Evolutionary conservation across 2,888 invertebrate species (phyloP).

Genomic region (Yponomeuta evonymella): DNA sequence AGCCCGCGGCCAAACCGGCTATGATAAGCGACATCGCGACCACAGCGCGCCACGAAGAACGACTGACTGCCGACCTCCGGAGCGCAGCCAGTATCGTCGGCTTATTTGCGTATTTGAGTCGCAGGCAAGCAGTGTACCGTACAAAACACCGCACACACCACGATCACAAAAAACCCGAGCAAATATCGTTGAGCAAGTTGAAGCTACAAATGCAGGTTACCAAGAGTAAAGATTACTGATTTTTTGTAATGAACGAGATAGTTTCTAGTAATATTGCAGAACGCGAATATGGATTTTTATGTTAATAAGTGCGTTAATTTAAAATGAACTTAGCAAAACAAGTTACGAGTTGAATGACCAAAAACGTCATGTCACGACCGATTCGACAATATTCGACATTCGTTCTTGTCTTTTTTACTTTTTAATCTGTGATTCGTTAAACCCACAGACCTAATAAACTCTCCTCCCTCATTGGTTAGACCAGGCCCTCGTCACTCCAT

Average conservation of each 20-base stretch:
- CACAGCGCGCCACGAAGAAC: constrained; percentile 67
- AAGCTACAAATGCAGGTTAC: not conserved
- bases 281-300: too few relatives aligned
- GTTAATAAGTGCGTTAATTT: not conserved
- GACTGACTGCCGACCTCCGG: constrained; percentile 51
- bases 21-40: constrained; percentile 60
- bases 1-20: constrained; percentile 56
- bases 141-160: not conserved
- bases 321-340: not conserved
- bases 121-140: not conserved
- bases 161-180: not conserved
- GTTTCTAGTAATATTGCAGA: too few relatives aligned
- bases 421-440: too few relatives aligned
- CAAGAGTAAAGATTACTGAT: too few relatives aligned
- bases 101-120: constrained; percentile 13
- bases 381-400: too few relatives aligned
- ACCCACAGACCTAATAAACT: too few relatives aligned
- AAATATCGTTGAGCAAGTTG: not conserved
- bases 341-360: constrained; percentile 1
- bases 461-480: too few relatives aligned
- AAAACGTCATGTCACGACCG: not conserved
- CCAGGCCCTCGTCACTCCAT: too few relatives aligned
- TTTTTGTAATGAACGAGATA: too few relatives aligned
- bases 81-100: constrained; percentile 23
- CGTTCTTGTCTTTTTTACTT: too few relatives aligned